Percentiles rank a stretch among this genome's conserved stretches.
These are phyloP conservation scores for Drosophila teissieri DNA, from an alignment of 1,140 invertebrate genomes.

Conservation along the genomic window DNA sequence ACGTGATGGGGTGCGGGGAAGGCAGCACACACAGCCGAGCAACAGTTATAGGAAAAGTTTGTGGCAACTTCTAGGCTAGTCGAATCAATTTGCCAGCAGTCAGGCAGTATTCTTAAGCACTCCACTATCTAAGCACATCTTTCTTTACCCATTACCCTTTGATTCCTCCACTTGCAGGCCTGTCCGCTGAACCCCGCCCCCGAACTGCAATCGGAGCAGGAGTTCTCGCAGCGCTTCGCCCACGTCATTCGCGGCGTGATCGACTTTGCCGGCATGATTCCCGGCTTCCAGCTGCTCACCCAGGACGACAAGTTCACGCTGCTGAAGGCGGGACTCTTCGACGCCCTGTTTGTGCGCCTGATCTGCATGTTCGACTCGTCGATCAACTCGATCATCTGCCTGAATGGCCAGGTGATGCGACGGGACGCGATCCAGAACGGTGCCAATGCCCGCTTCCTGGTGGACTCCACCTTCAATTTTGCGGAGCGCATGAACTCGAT, in stretches of 20 bases:
- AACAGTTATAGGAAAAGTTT: constrained; percentile 49
- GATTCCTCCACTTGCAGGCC: constrained; percentile 47
- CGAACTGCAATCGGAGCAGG: constrained; percentile 94
- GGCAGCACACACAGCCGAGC: constrained; percentile 25
- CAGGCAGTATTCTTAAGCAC: background rate
- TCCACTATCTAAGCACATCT: background rate
- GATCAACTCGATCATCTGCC: constrained; percentile 95
- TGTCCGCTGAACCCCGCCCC: constrained; percentile 93
- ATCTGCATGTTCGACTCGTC: constrained; percentile 97
- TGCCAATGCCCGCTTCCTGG: constrained; percentile 96
- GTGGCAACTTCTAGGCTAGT: background rate
- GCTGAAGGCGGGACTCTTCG: constrained; percentile 97
- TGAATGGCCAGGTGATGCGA: constrained; percentile 96
- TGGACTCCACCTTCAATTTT: constrained; percentile 99
- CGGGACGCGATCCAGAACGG: constrained; percentile 95
- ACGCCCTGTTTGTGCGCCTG: constrained; percentile 95
- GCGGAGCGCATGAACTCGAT: constrained; percentile 96
- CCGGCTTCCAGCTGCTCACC: constrained; percentile 96
- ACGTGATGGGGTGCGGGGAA: constrained; percentile 18
- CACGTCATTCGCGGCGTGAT: constrained; percentile 98
- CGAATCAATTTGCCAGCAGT: too few relatives aligned
- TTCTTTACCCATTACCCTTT: background rate
- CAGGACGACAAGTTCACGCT: constrained; percentile 99
- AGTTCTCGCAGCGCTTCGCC: constrained; percentile 96
- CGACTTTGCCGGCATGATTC: constrained; percentile 98